Conservation (phyloP, 1,140 invertebrate species). For the Papilio helenus region DNA sequence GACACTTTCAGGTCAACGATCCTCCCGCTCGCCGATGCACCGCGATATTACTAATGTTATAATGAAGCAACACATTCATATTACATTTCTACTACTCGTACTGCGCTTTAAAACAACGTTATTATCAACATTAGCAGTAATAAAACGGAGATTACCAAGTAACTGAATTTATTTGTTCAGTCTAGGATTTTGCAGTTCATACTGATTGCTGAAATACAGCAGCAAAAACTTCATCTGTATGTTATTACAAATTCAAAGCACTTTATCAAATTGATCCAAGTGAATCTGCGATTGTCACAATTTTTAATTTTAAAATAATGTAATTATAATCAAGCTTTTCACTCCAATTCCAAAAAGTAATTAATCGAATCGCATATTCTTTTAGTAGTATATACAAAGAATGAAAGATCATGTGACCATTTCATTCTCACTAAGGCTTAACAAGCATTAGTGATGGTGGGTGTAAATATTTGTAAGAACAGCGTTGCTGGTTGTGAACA, state of each 20-base stretch:
- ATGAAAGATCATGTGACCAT: neutral
- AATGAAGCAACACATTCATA: slow-evolving; percentile 18
- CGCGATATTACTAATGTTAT: slow-evolving; percentile 14
- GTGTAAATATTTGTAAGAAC: neutral
- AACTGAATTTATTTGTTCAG: neutral
- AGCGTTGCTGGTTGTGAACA: neutral
- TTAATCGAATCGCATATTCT: neutral
- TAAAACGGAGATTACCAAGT: neutral
- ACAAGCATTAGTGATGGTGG: neutral
- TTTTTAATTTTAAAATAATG: too few relatives aligned
- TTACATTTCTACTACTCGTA: neutral
- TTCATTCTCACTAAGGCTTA: too few relatives aligned
- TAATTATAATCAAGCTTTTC: too few relatives aligned
- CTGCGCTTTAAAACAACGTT: neutral
- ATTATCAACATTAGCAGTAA: neutral
- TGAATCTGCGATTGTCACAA: too few relatives aligned
- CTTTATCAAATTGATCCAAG: too few relatives aligned
- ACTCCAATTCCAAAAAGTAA: too few relatives aligned
- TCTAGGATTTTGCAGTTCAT: too few relatives aligned
- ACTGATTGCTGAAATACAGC: too few relatives aligned
- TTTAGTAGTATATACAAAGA: neutral
- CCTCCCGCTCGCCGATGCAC: slow-evolving; percentile 19
- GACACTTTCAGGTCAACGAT: slow-evolving; percentile 36
- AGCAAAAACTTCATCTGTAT: too few relatives aligned
- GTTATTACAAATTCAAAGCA: too few relatives aligned